A percentile compares a stretch with the other conserved stretches of the same genome.
These are phyloP conservation scores for Tetranychus urticae DNA, from an alignment of 1,140 invertebrate genomes.

Conservation along the genomic window DNA sequence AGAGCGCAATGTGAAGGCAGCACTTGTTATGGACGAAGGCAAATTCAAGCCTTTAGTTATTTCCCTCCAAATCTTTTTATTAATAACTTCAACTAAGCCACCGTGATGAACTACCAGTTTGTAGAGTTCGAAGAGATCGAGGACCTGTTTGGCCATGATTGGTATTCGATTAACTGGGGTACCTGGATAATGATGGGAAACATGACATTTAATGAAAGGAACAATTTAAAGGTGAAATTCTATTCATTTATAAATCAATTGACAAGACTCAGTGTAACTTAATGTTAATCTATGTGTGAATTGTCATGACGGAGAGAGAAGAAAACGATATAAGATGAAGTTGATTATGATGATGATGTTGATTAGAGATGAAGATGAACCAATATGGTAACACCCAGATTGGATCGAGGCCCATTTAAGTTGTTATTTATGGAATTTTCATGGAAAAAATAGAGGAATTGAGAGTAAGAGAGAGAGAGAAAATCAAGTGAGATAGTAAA, in stretches of 20 bases:
- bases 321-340: background rate
- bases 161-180: conserved; percentile 94
- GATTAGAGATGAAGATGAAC: no score
- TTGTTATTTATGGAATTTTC: no score
- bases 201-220: background rate
- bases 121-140: conserved; percentile 93
- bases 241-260: background rate
- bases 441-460: no score
- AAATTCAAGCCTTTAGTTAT: conserved; percentile 97
- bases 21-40: conserved; percentile 94
- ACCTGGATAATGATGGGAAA: conserved; percentile 29
- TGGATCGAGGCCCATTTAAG: no score
- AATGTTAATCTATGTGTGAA: background rate
- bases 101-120: conserved; percentile 92
- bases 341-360: no score
- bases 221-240: background rate
- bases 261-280: background rate
- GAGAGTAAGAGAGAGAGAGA: no score
- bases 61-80: conserved; percentile 99
- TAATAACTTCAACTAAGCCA: conserved; percentile 96
- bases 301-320: no score
- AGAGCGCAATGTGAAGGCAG: conserved; percentile 92
- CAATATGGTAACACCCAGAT: no score
- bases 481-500: no score
- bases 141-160: conserved; percentile 97